Evolutionary conservation across 1,140 invertebrate genomes (phyloP).

Genomic region (Archivesica marissinica): DNA sequence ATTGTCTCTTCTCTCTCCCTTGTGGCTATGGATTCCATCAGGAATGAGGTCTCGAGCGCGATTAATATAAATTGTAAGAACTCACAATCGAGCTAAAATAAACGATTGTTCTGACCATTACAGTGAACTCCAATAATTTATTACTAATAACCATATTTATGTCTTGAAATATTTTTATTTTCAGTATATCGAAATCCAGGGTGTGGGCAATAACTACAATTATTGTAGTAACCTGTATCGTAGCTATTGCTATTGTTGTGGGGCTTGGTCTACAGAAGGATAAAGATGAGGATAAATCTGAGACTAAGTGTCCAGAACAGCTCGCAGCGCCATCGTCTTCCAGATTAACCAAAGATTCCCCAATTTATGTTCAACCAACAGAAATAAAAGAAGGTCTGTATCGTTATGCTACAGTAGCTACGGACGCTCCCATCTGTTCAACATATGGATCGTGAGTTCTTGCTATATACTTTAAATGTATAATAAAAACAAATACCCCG

Average conservation of each 20-base stretch:
- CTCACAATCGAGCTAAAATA: too few species aligned
- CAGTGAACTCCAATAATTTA: too few species aligned
- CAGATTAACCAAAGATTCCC: conserved; percentile 21
- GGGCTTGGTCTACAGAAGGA: conserved; percentile 5
- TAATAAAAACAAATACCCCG: too few species aligned
- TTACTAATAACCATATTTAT: too few species aligned
- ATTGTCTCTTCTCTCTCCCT: too few species aligned
- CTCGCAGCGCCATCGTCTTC: conserved; percentile 11
- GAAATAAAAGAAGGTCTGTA: conserved; percentile 30
- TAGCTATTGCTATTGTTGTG: conserved; percentile 30
- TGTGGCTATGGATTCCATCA: too few species aligned
- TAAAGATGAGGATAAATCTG: neutral
- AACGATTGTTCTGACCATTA: too few species aligned
- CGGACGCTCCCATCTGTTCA: conserved; percentile 27
- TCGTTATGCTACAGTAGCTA: conserved; percentile 25
- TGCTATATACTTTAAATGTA: too few species aligned
- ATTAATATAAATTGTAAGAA: too few species aligned
- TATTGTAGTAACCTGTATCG: conserved; percentile 20
- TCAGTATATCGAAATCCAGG: conserved; percentile 28
- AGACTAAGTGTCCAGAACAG: neutral
- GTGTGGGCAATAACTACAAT: conserved; percentile 28
- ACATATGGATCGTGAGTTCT: conserved; percentile 38
- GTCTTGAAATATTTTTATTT: conserved; percentile 4
- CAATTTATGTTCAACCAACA: conserved; percentile 17
- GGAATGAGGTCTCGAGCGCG: too few species aligned